Base-by-base conservation (phyloP, 2,113 vertebrate genomes). In the Anseranas semipalmata region DNA sequence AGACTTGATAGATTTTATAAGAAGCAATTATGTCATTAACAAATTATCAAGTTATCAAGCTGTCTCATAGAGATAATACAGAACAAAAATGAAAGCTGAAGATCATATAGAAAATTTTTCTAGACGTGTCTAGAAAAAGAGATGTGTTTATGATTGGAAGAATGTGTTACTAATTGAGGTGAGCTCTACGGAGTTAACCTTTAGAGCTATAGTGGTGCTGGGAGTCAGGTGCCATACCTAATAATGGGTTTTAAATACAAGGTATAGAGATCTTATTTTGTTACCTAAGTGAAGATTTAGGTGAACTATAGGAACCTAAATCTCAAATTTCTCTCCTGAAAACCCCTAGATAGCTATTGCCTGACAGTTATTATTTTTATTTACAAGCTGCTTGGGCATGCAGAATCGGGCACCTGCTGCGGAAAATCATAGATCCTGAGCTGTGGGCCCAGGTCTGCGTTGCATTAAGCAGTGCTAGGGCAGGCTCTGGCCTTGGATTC, bases 21-120 rank as follows among this genome's bases (percentile, higher is more conserved):
- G 77, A 84, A 96, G 66, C 83, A 97, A 96, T 98, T 97, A 97
- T 95, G 65, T 87, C 95, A 96, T 98, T 98, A 97, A 93, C 90
- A 96, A 97, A 96, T 97, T 97, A 97, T 63, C 81, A 65, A 93
- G 75, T 96, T 97, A 95, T 94, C 94, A 94, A 96, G 91, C 75
- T 91, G 77, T 87, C 87, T 96, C 76, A 62, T 39, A 63, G 83
- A 88, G 84, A 90, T 96, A 96, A 94, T 96, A 75, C 5, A 27
- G 60, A 74, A 91, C 90, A 92, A 93, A 89, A 24, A 73, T 80
- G 50, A 93, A 70, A 48, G 84, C 63, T 91, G 74, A 80, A 95
- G 86, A 84, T 81, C 95, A 41, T 96, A 90, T 66, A 94, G 73
- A 89, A 83, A 95, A 39, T 89, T n/a, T n/a, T n/a, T n/a, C n/a